Evolutionary conservation across 2,888 invertebrate genomes (phyloP).

Genomic region (Diaperis boleti): DNA sequence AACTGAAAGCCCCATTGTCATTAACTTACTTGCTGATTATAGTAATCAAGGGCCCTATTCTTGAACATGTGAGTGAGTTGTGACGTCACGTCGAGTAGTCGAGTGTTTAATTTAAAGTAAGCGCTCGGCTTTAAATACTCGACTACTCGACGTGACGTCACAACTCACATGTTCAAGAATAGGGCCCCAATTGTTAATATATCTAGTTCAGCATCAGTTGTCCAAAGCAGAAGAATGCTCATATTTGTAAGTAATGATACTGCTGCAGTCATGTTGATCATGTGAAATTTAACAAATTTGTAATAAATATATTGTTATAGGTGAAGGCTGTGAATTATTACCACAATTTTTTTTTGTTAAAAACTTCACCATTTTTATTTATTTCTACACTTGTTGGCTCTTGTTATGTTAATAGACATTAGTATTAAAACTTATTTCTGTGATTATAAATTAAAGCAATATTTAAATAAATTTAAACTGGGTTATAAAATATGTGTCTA

Average conservation of each 20-base stretch:
- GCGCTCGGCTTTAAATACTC: too few species aligned
- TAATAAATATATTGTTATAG: conserved; percentile 15
- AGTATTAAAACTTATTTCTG: conserved; percentile 39
- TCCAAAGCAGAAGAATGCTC: conserved; percentile 25
- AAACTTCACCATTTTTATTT: conserved; percentile 34
- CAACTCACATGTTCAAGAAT: too few species aligned
- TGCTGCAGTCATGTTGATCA: conserved; percentile 18
- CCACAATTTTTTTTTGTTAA: conserved; percentile 15
- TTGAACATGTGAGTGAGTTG: too few species aligned
- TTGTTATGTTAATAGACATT: conserved; percentile 26
- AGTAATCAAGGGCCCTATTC: too few species aligned
- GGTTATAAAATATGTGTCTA: conserved; percentile 40
- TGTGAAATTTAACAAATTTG: conserved; percentile 7
- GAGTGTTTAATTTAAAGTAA: too few species aligned
- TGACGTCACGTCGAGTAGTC: too few species aligned
- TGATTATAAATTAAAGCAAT: conserved; percentile 38
- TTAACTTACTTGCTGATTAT: conserved; percentile 13
- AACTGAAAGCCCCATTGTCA: conserved; percentile 1
- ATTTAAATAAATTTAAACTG: conserved; percentile 30
- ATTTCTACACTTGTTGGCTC: conserved; percentile 19
- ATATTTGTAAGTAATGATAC: conserved; percentile 27
- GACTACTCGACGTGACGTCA: too few species aligned
- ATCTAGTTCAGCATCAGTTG: too few species aligned
- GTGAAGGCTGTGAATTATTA: conserved; percentile 43
- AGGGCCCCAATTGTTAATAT: too few species aligned